These are phyloP conservation scores for Coelogynopora nodosa DNA, from an alignment of 2,888 invertebrate genomes.

Conservation along the genomic window DNA sequence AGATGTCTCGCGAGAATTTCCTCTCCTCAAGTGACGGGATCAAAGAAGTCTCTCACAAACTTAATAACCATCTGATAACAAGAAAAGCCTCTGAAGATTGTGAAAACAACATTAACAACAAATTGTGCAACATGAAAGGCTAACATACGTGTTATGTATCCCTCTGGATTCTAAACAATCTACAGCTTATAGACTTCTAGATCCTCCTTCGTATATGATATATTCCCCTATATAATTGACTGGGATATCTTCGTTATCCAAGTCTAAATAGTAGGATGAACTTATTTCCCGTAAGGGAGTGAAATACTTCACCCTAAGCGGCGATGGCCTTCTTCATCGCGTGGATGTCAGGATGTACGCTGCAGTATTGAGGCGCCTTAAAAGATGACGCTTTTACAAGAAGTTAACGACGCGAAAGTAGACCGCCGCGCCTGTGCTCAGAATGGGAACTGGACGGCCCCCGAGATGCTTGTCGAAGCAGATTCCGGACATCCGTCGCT, in stretches of 20 bases:
- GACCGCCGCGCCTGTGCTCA: no score
- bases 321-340: no score
- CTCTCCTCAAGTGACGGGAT: slow-evolving; percentile 22
- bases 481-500: neutral
- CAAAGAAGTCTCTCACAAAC: neutral
- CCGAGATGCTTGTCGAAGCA: no score
- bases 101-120: no score
- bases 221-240: neutral
- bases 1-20: neutral
- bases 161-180: neutral
- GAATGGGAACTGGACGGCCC: no score
- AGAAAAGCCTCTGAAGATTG: no score
- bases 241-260: neutral
- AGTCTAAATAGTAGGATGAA: no score
- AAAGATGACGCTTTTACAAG: neutral
- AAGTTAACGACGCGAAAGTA: neutral
- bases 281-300: no score
- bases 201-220: neutral
- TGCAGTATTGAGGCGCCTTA: neutral
- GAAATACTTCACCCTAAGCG: no score
- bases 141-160: neutral
- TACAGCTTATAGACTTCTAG: no score
- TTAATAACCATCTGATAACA: neutral
- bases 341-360: neutral
- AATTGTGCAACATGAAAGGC: neutral